Evolutionary conservation across 2,797 vertebrate genomes (phyloP).

Genomic region (Neostethus bicornis): DNA sequence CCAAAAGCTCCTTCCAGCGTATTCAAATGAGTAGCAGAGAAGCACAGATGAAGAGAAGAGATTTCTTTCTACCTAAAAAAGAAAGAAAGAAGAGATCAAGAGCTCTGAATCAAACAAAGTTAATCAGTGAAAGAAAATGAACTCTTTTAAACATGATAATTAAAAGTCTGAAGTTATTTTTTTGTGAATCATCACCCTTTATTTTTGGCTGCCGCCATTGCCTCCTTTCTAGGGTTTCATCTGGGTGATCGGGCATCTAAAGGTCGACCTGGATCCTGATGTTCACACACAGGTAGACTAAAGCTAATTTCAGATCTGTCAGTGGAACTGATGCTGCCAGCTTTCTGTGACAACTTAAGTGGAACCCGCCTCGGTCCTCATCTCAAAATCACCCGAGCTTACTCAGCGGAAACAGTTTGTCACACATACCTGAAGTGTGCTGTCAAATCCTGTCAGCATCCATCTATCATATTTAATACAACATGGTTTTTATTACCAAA

Average conservation of each 20-base stretch:
- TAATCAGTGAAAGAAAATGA: too few species aligned
- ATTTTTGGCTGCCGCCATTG: constrained; percentile 8
- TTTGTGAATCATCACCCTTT: neutral
- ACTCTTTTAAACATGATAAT: constrained; percentile 6
- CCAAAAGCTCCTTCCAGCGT: constrained; percentile 50
- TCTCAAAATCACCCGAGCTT: constrained; percentile 66
- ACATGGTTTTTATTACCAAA: constrained; percentile 21
- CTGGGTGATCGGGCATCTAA: constrained; percentile 38
- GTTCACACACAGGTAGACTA: constrained; percentile 58
- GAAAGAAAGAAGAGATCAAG: neutral
- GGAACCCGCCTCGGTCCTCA: constrained; percentile 58
- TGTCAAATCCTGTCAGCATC: constrained; percentile 45
- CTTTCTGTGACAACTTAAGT: constrained; percentile 69
- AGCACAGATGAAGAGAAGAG: constrained; percentile 54
- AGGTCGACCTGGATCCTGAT: constrained; percentile 44
- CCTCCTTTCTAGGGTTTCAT: constrained; percentile 42
- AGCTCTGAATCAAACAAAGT: constrained; percentile 4
- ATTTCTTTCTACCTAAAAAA: neutral
- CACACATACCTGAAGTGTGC: constrained; percentile 41
- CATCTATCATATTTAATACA: constrained; percentile 36
- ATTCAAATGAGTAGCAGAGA: constrained; percentile 57
- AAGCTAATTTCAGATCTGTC: constrained; percentile 76
- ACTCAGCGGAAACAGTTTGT: constrained; percentile 59
- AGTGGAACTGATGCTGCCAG: constrained; percentile 63
- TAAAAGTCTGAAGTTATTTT: constrained; percentile 15